Evolutionary conservation across 2,113 vertebrate genomes (phyloP), one percentile per base, ranked within the genome.

Genomic region (Urocynchramus pylzowi): DNA sequence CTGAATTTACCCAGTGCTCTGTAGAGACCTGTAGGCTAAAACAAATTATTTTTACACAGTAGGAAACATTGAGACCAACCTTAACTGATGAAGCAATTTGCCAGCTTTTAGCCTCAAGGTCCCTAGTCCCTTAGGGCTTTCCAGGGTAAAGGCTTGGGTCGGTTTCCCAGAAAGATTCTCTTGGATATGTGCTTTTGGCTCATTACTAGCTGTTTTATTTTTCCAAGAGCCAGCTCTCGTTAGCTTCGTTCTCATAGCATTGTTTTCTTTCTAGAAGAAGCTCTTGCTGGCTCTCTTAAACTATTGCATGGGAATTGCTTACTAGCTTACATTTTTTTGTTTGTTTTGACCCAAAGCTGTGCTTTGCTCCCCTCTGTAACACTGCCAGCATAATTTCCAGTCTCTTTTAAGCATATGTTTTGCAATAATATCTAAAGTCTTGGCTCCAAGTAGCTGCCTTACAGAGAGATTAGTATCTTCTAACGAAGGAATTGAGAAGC

Each of bases 181-280:
- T 87, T 94, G 96, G 88, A 84, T 92, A 37, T 75, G 61, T 71
- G 76, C 82, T 93, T 60, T 77, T 92, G 90, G 64, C 90, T 80
- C 56, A 11, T 95, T 91, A 89, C 35, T 69, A 65, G 71, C 75
- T 20, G 1, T 78, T 88, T 71, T 77, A 64, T 92, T 96, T 94
- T 95, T 93, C 88, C 94, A 87, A 95, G 65, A 94, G 85, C 84
- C 59, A 83, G 81, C 41, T 82, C 95, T 94, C 15, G 8, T 81
- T 93, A 85, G 81, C 91, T 95, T 83, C 54, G 16, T 94, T 96
- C 95, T 97, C 89, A 93, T 93, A 96, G 88, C 49, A 89, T 95
- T 94, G 83, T 95, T 93, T 95, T 84, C 82, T 81, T 96, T 97
- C 92, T 96, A 90, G 90, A 97, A 96, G 93, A 96, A 90, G 88